Evolutionary conservation across 2,797 vertebrate genomes (phyloP).

Genomic region (Ctenopoma multispine): DNA sequence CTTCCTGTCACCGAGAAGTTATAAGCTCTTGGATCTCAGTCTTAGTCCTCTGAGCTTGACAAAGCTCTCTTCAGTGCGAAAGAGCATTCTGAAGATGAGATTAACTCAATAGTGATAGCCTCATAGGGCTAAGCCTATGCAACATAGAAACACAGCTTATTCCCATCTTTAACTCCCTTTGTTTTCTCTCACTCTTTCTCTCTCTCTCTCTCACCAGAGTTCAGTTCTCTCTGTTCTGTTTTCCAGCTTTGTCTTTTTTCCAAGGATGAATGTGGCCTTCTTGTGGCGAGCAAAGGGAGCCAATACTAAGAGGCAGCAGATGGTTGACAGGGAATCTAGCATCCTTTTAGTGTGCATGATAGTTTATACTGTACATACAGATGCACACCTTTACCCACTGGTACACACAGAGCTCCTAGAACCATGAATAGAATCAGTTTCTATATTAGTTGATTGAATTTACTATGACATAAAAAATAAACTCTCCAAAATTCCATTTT

Average conservation of each 20-base stretch:
- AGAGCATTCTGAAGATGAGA: no score
- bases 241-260: not conserved
- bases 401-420: not conserved
- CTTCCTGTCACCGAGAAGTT: no score
- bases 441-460: no score
- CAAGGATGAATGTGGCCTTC: slow-evolving; percentile 32
- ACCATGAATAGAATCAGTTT: not conserved
- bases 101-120: no score
- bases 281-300: slow-evolving; percentile 27
- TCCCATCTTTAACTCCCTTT: no score
- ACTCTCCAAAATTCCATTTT: not conserved
- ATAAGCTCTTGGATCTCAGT: no score
- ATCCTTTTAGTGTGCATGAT: slow-evolving; percentile 19
- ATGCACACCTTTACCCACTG: no score
- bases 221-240: not conserved
- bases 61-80: no score
- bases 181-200: no score
- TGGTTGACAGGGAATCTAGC: slow-evolving; percentile 42
- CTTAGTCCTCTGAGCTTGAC: no score
- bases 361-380: not conserved
- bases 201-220: not conserved
- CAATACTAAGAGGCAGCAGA: slow-evolving; percentile 41
- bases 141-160: no score
- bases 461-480: not conserved
- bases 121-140: no score